Conservation (phyloP, 2,888 invertebrate species). For the Synanthedon formicaeformis region DNA sequence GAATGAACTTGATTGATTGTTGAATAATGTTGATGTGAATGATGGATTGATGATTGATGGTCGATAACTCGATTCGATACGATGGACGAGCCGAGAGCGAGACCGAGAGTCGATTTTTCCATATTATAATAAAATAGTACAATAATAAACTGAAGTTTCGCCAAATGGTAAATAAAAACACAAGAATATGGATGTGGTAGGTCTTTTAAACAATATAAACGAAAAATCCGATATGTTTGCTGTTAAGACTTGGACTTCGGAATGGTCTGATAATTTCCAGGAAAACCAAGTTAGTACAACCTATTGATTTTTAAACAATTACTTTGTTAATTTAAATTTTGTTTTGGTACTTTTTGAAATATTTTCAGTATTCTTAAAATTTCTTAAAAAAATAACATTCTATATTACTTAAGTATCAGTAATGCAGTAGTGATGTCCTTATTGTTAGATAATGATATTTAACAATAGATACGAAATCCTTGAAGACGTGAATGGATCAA, state of each 20-base stretch:
- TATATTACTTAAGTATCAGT: neutral
- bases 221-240: slow-evolving; percentile 62
- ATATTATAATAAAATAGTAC: no score
- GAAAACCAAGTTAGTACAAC: slow-evolving; percentile 64
- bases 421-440: neutral
- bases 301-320: slow-evolving; percentile 22
- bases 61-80: no score
- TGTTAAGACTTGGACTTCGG: slow-evolving; percentile 60
- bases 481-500: slow-evolving; percentile 26
- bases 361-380: neutral
- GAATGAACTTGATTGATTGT: no score
- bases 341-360: neutral
- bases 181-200: slow-evolving; percentile 55
- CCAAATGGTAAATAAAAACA: slow-evolving; percentile 3
- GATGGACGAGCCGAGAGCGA: no score
- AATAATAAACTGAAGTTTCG: slow-evolving; percentile 4
- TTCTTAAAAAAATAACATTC: neutral
- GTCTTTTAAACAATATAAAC: slow-evolving; percentile 54
- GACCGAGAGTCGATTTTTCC: no score
- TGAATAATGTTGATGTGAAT: no score
- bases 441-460: slow-evolving; percentile 5
- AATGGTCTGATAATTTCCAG: slow-evolving; percentile 61
- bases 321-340: neutral
- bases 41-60: no score
- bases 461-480: slow-evolving; percentile 20